Base-by-base conservation (phyloP, 1,140 invertebrate genomes). In the Drosophila repleta region DNA sequence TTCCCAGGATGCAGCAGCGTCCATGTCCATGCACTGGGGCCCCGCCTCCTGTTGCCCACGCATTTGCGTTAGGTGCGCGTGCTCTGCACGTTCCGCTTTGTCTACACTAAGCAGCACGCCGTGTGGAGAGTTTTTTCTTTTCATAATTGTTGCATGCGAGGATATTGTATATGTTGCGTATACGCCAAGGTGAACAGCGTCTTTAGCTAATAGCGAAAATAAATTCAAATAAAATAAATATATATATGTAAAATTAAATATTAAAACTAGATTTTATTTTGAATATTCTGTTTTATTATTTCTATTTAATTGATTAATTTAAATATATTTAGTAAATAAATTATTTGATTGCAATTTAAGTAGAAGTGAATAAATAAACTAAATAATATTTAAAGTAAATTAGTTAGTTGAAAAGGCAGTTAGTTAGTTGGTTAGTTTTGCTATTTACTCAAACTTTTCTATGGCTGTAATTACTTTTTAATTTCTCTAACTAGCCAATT, bases 1-100 rank as follows among this genome's bases (percentile, higher is more conserved):
- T 88, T 87, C 83, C 83, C 83, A 88, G 83, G 83, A 88, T 87
- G 83, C 83, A 85, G 83, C 81, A 79, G 60, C 65, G 58, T 41
- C 21, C 26, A 39, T 57, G 37, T 45, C 26, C 15, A 46, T 41
- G 48, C 66, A 69, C n/a, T 58, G 52, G 43, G 62, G 82, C 78
- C 74, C 81, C 83, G 82, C 82, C 82, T 46, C 83, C 64, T 49
- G 41, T 64, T 39, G 75, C 83, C 71, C 64, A 82, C 83, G 72
- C 79, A 78, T 65, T 87, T 64, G 60, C 64, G 51, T 67, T 81
- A 85, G 82, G 78, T 88, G 75, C 83, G 79, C 78, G 67, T 65
- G 73, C 76, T 79, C 80, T 76, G 65, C 79, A 72, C 39, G 70
- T 60, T 75, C 60, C 51, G 73, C 61, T 64, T 53, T 69, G 43